These are phyloP conservation scores for Mallotus villosus DNA, from an alignment of 2,797 vertebrate species.

Conservation along the genomic window DNA sequence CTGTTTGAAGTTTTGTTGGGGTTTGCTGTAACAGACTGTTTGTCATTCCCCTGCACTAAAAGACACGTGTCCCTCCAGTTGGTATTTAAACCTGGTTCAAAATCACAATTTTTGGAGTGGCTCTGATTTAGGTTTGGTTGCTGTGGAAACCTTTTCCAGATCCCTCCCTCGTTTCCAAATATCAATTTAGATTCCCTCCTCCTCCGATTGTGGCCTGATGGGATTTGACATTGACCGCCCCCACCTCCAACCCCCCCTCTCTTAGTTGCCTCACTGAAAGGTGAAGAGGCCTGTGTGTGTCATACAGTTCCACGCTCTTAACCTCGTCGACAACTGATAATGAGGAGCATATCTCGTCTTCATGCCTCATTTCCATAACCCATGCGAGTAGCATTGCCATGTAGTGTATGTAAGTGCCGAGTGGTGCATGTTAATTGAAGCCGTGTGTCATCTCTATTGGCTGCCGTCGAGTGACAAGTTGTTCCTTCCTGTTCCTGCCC, in stretches of 20 bases:
- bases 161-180: not conserved
- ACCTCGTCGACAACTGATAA: not conserved
- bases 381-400: not conserved
- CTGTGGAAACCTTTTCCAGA: conserved; percentile 34
- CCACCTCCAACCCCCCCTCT: too few relatives aligned
- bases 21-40: not conserved
- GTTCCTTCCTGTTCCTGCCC: not conserved
- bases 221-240: not conserved
- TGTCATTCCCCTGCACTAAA: not conserved
- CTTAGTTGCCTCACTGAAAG: too few relatives aligned
- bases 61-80: conserved; percentile 36
- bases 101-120: conserved; percentile 30
- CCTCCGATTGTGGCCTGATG: not conserved
- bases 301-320: too few relatives aligned
- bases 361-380: not conserved
- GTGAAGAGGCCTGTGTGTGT: not conserved
- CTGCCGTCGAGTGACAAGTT: not conserved
- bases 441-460: not conserved
- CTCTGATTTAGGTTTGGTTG: conserved; percentile 39
- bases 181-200: not conserved
- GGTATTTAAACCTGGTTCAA: conserved; percentile 29
- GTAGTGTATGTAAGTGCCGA: not conserved
- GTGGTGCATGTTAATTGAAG: not conserved
- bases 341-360: too few relatives aligned
- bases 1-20: not conserved